Base-by-base conservation (phyloP, 2,888 invertebrate genomes). In the Diarsia brunnea region DNA sequence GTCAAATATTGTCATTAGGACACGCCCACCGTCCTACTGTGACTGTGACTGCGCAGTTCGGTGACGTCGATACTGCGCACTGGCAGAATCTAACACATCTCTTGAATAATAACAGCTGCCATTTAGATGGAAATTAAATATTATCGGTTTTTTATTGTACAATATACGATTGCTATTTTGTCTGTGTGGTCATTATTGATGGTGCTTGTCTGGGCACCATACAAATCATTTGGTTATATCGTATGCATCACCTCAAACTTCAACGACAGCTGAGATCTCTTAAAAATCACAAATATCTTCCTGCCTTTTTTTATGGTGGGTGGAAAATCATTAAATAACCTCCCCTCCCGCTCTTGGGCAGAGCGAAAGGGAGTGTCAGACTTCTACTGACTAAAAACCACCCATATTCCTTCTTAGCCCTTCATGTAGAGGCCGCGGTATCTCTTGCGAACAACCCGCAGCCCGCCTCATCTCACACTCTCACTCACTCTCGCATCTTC, bases 21-120 rank as follows among this genome's bases (percentile, higher is more conserved):
- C 76, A 73, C 75, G 71, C 73, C 80, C 66, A 69, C 73, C 24
- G 60, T 63, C 55, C 73, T 61, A 55, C 43, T 61, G 58, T 10
- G 11, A n/a, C n/a, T n/a, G 70, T 65, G 58, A 75, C 64, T 84
- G 81, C 84, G 84, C 73, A 84, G 73, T 81, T 61, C 12, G 16
- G 27, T 75, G 75, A 79, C 80, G 80, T 75, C 45, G 58, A 49
- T 67, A 77, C 68, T 80, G 82, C 79, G 78, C 75, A 75, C 27
- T 58, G 61, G 71, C 79, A 80, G 65, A 60, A 80, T 77, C 51
- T 78, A 65, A 71, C 55, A 79, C 79, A 76, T 78, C 51, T 81
- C 43, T 72, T 61, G 79, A 77, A 81, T 73, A 73, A 66, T 64
- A 79, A 84, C 38, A 38, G 14, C 12, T 47, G 12, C 51, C 51